Evolutionary conservation across 2,113 vertebrate species (phyloP), one percentile per base, ranked within the genome.

Genomic region (Larimichthys crocea): DNA sequence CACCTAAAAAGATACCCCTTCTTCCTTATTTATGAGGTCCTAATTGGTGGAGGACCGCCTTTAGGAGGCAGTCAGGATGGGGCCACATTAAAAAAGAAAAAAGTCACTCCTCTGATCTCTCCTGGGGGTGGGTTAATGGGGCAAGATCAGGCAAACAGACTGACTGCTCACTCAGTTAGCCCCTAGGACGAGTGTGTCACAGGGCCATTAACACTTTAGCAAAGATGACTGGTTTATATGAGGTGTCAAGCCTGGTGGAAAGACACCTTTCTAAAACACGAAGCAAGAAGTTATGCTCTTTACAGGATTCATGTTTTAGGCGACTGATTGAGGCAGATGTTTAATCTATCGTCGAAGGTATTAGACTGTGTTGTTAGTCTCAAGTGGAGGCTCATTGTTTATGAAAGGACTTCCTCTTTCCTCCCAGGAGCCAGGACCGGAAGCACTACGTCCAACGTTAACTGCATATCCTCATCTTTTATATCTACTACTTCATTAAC

Each of bases 31-130:
- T 89, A 93, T 55, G 66, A 83, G 82, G 48, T 44, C n/a, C 75
- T 91, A 90, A 92, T 89, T 89, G 82, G 86, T 26, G 55, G 10
- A 69, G 55, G 64, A 16, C 82, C 68, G 80, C 81, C 61, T 86
- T 80, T 29, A 42, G 82, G 78, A 68, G 79, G 22, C 72, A 88
- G 84, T 22, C 16, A 1, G 80, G 60, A 81, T 75, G 82, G 84
- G 89, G 82, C 85, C 74, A 56, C 68, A 77, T 73, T 84, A 70
- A 82, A 76, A 57, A 69, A 11, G 5, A 82, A 76, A 57, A 69
- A 11, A 7, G 20, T 67, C 55, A 67, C 81, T 77, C 79, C 64
- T 92, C 79, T 90, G 92, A 94, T 93, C 90, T 93, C 90, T 91
- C 89, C 78, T 84, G 89, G 84, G 89, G 92, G 85, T 63, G n/a